These are phyloP conservation scores for Clinocottus analis DNA, from an alignment of 2,113 vertebrate genomes.

Conservation along the genomic window DNA sequence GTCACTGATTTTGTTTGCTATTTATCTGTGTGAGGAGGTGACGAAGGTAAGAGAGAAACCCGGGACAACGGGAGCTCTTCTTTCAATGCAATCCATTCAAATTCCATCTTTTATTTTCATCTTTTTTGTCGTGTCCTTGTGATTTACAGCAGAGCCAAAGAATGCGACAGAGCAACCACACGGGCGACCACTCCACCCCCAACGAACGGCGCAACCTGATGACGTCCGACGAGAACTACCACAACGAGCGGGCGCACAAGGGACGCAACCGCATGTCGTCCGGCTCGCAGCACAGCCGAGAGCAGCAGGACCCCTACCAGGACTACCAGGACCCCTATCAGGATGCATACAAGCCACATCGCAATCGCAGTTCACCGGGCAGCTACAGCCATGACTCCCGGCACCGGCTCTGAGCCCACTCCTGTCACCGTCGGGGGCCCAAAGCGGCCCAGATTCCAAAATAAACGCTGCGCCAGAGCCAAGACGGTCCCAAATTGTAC, in stretches of 20 bases:
- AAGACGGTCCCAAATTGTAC: constrained; percentile 68
- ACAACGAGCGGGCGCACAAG: constrained; percentile 95
- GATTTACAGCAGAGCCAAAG: constrained; percentile 89
- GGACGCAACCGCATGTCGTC: constrained; percentile 95
- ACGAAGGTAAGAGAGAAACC: neutral
- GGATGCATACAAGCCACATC: constrained; percentile 94
- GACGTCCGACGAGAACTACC: constrained; percentile 93
- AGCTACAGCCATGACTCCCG: constrained; percentile 96
- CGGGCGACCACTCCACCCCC: constrained; percentile 89
- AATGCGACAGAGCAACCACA: constrained; percentile 91
- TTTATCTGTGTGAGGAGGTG: neutral
- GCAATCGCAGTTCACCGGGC: constrained; percentile 94
- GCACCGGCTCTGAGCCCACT: constrained; percentile 92
- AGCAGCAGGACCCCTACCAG: constrained; percentile 95
- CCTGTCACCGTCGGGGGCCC: neutral
- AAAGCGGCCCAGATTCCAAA: constrained; percentile 20
- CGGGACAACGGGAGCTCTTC: neutral
- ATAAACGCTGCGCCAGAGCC: constrained; percentile 67
- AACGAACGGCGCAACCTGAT: constrained; percentile 93
- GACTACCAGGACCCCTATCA: constrained; percentile 91
- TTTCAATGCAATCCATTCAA: too few species aligned
- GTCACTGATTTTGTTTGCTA: neutral
- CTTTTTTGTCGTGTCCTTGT: too few species aligned
- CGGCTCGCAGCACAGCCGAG: constrained; percentile 94
- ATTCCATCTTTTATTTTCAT: too few species aligned